A percentile compares a stretch with the other conserved stretches of the same genome.
Evolutionary conservation across 2,113 vertebrate genomes (phyloP).

Genomic region (Lates calcarifer): DNA sequence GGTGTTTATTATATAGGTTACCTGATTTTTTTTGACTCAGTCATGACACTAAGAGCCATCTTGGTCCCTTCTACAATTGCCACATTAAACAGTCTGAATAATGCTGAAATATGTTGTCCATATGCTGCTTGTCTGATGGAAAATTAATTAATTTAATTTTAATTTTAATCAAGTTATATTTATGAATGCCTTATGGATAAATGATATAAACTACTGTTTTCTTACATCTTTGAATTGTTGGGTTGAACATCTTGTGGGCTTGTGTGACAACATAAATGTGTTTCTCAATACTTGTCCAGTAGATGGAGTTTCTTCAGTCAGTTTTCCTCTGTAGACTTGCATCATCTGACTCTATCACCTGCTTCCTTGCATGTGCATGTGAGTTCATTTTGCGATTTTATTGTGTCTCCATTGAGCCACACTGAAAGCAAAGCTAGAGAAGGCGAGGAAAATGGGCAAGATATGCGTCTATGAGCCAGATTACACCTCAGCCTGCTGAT

Average conservation of each 20-base stretch:
- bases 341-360: not conserved
- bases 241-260: not conserved
- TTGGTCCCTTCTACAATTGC: not conserved
- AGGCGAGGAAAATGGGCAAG: not conserved
- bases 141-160: too few relatives aligned
- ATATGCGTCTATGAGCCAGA: not conserved
- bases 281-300: slow-evolving; percentile 30
- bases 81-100: not conserved
- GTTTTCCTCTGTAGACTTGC: not conserved
- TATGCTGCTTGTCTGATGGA: not conserved
- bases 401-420: not conserved
- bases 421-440: not conserved
- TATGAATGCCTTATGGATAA: not conserved
- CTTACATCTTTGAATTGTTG: not conserved
- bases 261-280: not conserved
- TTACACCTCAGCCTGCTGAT: not conserved
- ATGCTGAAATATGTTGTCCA: not conserved
- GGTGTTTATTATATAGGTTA: not conserved
- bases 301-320: slow-evolving; percentile 64
- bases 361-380: not conserved
- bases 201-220: not conserved
- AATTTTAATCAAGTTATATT: too few relatives aligned
- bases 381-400: not conserved
- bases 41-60: not conserved
- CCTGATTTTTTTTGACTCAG: not conserved